Conservation (phyloP, 2,888 invertebrate genomes). For the Diarsia rubi region DNA sequence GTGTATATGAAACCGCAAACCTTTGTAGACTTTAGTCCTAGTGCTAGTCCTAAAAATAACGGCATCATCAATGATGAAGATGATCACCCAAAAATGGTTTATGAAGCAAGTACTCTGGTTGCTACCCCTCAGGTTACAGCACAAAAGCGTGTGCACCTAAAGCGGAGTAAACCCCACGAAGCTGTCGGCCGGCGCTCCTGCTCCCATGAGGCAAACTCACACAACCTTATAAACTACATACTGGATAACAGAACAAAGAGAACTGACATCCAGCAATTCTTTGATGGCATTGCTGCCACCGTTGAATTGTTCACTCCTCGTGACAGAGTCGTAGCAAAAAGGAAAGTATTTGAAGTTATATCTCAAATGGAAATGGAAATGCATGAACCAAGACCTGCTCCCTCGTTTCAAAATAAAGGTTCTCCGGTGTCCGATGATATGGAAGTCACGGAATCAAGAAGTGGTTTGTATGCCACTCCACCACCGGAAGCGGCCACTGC, state of each 20-base stretch:
- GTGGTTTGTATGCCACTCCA: background rate
- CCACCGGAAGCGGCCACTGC: background rate
- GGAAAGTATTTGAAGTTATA: slow-evolving; percentile 28
- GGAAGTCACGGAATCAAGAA: background rate
- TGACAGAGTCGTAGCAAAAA: slow-evolving; percentile 14
- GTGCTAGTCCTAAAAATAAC: background rate
- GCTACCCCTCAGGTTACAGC: too few relatives aligned
- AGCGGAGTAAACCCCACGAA: slow-evolving; percentile 6
- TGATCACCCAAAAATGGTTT: background rate
- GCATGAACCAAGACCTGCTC: background rate
- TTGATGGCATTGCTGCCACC: slow-evolving; percentile 17
- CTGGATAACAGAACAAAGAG: slow-evolving; percentile 11
- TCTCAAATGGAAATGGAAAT: slow-evolving; percentile 33
- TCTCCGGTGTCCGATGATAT: background rate
- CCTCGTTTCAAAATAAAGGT: background rate
- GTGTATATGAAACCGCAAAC: background rate
- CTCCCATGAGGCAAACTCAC: slow-evolving; percentile 13
- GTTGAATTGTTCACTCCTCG: slow-evolving; percentile 4
- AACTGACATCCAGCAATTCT: slow-evolving; percentile 19
- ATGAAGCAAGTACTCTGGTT: background rate
- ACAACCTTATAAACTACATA: slow-evolving; percentile 19
- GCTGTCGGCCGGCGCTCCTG: background rate
- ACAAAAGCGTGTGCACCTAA: background rate
- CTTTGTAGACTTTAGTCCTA: background rate
- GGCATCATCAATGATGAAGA: background rate